A percentile compares a stretch with the other conserved stretches of the same genome.
phyloP scores from a whole-genome alignment of 2,797 vertebrate species.

The Myiothlypis coronata region DNA sequence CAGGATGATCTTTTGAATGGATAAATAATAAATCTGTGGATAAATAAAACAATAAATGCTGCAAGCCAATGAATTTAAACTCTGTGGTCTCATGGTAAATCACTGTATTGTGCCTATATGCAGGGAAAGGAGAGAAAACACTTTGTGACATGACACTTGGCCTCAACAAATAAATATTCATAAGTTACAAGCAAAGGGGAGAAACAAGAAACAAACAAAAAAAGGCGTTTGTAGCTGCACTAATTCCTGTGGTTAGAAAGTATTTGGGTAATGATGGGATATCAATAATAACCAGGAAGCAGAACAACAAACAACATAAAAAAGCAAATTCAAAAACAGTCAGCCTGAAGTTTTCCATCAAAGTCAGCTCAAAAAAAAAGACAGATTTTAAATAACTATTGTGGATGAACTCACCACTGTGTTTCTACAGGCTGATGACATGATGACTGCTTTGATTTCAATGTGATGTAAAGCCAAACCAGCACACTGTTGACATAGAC shows the following conservation, averaged over 20 bases:
- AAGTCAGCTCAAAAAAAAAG: neutral
- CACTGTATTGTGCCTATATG: neutral
- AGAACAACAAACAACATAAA: conserved; percentile 47
- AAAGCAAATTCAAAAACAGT: neutral
- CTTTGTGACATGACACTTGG: neutral
- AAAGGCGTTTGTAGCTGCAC: neutral
- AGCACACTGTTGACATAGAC: neutral
- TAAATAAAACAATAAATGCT: neutral
- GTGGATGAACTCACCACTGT: neutral
- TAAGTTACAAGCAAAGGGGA: neutral
- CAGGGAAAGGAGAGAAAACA: neutral
- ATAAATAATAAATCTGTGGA: neutral
- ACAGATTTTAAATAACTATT: neutral
- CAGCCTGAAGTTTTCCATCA: conserved; percentile 6
- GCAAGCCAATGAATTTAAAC: neutral
- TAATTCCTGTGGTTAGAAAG: conserved; percentile 58
- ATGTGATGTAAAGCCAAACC: neutral
- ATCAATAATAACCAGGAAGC: conserved; percentile 47
- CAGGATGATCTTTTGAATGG: neutral
- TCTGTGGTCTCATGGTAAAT: neutral
- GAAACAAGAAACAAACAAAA: neutral
- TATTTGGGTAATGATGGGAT: conserved; percentile 46
- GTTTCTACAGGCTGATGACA: conserved; percentile 25
- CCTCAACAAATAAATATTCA: neutral
- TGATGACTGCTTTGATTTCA: conserved; percentile 26